Evolutionary conservation across 1,140 invertebrate genomes (phyloP).

Genomic region (Heterodera schachtii): DNA sequence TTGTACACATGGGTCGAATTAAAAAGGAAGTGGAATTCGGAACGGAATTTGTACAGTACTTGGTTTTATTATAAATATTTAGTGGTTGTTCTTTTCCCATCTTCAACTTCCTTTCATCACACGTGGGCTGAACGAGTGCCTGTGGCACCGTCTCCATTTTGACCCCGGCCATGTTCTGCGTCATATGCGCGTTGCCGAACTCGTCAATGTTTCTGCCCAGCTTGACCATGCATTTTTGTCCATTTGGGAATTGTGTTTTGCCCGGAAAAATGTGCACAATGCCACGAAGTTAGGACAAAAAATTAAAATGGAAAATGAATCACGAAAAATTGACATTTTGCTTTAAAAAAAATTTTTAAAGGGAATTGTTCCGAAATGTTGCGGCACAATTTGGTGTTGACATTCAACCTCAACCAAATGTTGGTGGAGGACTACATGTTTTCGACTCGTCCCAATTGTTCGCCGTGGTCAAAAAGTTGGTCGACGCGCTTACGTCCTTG

Average conservation of each 20-base stretch:
- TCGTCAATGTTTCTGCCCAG: background rate
- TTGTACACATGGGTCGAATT: no score
- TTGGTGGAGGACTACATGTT: background rate
- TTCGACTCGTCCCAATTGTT: background rate
- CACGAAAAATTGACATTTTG: no score
- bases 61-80: background rate
- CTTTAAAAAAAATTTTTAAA: background rate
- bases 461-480: background rate
- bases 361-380: background rate
- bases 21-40: no score
- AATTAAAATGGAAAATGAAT: background rate
- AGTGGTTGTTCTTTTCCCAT: slow-evolving; percentile 7
- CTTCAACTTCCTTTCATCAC: slow-evolving; percentile 12
- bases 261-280: background rate
- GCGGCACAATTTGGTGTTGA: background rate
- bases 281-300: background rate
- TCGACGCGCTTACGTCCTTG: background rate
- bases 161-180: background rate
- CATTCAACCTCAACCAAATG: background rate
- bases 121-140: background rate
- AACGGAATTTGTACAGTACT: background rate
- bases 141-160: slow-evolving; percentile 18
- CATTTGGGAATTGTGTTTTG: slow-evolving; percentile 19
- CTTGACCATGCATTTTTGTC: background rate
- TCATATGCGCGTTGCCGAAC: slow-evolving; percentile 10